Base-by-base conservation (phyloP, 2,888 invertebrate species). In the Nomada flava region DNA sequence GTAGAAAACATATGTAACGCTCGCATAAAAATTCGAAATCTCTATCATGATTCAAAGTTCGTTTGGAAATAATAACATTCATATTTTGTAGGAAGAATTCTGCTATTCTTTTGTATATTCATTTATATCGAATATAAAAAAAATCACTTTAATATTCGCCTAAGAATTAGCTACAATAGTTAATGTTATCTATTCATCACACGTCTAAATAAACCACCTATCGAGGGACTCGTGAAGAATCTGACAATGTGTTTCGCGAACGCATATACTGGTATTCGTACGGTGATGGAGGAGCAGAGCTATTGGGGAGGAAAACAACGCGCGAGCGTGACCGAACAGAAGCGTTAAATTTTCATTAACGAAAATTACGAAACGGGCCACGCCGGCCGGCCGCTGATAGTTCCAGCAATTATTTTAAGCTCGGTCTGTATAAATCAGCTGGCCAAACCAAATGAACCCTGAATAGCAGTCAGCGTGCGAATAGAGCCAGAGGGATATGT, bases 291-390 rank as follows among this genome's bases (percentile, higher is more conserved):
- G 23, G 36, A 10, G 7, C 13, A 29, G 52, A 52, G 29, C 1
- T 9, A 15, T 9, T 23, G 50, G 52, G 29, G 18, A 29, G 47
- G 62, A 55, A 63, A 64, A 71, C 68, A 83, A 60, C 55, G 68
- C 47, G 42, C 69, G 73, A 52, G 68, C 55, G 55, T 59, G 82
- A 63, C 62, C 82, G 74, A 82, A 71, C 70, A 62, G 60, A 83
- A 69, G 77, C 86, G 78, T 89, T 91, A 90, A 90, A 91, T 89
- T 91, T 91, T 91, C 90, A 90, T 90, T 89, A 91, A 89, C 83
- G 88, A 86, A 89, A 91, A 90, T 91, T 91, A 89, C 90, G 84
- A 85, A 84, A 69, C 81, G 55, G 47, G 59, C 52, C 64, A 50
- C 59, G 42, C 72, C 76, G 76, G 50, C 73, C 53, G 67, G 84